Conservation (phyloP, 92 coral and sea anemone species). For the Bergia puertoricense region DNA sequence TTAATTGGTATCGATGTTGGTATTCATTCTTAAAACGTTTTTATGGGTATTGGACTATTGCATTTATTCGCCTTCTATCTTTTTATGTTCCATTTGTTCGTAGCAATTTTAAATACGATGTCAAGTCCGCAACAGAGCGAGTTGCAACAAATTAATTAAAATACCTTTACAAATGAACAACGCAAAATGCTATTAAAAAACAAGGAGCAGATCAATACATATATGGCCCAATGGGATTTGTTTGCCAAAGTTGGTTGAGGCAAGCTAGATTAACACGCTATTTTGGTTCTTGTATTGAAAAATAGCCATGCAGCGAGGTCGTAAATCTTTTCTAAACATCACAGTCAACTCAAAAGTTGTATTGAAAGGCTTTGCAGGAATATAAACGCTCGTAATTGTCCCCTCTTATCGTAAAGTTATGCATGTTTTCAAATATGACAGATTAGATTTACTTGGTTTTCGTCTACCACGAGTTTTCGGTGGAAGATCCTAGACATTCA, state of each 20-base stretch:
- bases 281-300: neutral
- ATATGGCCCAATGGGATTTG: conserved; percentile 25
- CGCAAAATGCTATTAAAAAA: neutral
- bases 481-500: no score
- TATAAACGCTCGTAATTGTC: no score
- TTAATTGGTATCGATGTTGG: neutral
- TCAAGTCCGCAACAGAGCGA: neutral
- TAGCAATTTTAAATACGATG: neutral
- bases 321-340: neutral
- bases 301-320: neutral
- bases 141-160: neutral
- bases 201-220: neutral
- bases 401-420: no score
- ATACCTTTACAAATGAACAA: neutral
- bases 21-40: no score
- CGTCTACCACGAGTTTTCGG: no score
- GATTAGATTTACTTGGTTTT: no score
- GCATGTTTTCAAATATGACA: no score
- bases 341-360: neutral
- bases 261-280: neutral
- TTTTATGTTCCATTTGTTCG: neutral
- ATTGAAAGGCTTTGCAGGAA: no score
- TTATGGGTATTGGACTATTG: neutral
- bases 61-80: neutral
- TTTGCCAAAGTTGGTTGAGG: neutral